Base-by-base conservation (phyloP, 2,888 invertebrate genomes). In the Drosophila parthenogenetica region DNA sequence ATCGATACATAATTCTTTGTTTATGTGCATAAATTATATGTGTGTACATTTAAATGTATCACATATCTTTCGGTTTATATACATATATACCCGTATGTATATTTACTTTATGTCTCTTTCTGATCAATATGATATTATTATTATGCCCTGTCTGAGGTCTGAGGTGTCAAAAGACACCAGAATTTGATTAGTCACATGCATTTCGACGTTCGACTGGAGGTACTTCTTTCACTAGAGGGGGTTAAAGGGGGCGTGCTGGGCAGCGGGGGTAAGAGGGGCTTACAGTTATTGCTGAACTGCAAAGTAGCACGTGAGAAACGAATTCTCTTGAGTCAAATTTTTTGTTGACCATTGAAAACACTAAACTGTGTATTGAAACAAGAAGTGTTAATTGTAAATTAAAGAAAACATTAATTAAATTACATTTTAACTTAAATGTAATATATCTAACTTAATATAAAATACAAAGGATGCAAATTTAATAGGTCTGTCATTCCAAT, bases 101-200 rank as follows among this genome's bases (percentile, higher is more conserved):
- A 78, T 73, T 68, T 68, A 67, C 65, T 55, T 65, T 60, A 74
- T 74, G 81, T 80, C 81, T 74, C 81, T 82, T 81, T 79, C 69
- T 81, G 68, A 64, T 73, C 74, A 77, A 82, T 79, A 72, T 80
- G 80, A 80, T 77, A 57, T 57, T 57, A 55, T 37, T 14, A 45
- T 74, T 69, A 69, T 69, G 78, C 81, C 65, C 62, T 58, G 77
- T 69, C 66, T 65, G 75, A 63, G 46, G 64, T 71, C 67, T 68
- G 66, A 80, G 82, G 85, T 85, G 85, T 85, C 84, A 77, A 84
- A 85, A 85, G 79, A 81, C 83, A 66, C 43, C 62, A 84, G 69
- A 69, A 80, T 74, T 81, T 66, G 83, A 84, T 84, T 84, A 85
- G 84, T 84, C 84, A 84, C 80, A 80, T 81, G 70, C 65, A 67